A percentile compares a stretch with the other conserved stretches of the same genome.
Conservation (phyloP, 2,888 invertebrate species). For the Acrobasis repandana region DNA sequence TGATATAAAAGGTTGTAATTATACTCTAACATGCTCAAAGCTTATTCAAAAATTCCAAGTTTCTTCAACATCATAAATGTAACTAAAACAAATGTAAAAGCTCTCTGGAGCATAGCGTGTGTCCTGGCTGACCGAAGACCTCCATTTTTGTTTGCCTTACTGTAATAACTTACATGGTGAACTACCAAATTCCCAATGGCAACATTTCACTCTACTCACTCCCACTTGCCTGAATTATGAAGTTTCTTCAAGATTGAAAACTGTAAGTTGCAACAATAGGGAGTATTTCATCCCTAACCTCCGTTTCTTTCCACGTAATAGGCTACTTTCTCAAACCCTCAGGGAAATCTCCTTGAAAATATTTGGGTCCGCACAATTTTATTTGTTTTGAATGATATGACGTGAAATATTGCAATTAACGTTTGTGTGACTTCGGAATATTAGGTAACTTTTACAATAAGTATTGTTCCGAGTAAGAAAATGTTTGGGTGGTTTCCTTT, state of each 20-base stretch:
- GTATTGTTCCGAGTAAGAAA: no score
- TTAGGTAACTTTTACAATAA: background rate
- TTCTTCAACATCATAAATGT: background rate
- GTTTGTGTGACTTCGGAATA: slow-evolving; percentile 1
- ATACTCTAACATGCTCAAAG: no score
- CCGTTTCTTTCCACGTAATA: slow-evolving; percentile 44
- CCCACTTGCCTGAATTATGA: slow-evolving; percentile 63
- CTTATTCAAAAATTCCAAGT: background rate
- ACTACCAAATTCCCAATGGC: slow-evolving; percentile 50
- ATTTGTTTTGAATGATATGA: slow-evolving; percentile 20
- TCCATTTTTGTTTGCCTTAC: slow-evolving; percentile 24
- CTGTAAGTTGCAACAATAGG: slow-evolving; percentile 53
- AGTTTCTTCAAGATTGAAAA: slow-evolving; percentile 71
- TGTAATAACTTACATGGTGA: slow-evolving; percentile 36
- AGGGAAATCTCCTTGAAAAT: slow-evolving; percentile 55
- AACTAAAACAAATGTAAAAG: background rate
- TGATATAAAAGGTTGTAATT: no score
- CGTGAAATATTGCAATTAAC: slow-evolving; percentile 16
- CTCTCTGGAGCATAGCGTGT: slow-evolving; percentile 17
- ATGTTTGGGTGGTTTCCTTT: background rate
- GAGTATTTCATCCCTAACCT: slow-evolving; percentile 46
- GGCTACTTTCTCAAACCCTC: slow-evolving; percentile 50
- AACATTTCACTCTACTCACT: slow-evolving; percentile 50
- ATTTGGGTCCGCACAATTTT: slow-evolving; percentile 26
- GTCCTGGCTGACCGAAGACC: slow-evolving; percentile 11